A percentile compares a stretch with the other conserved stretches of the same genome.
Evolutionary conservation across 2,797 vertebrate genomes (phyloP).

Genomic region (Iguana delicatissima): DNA sequence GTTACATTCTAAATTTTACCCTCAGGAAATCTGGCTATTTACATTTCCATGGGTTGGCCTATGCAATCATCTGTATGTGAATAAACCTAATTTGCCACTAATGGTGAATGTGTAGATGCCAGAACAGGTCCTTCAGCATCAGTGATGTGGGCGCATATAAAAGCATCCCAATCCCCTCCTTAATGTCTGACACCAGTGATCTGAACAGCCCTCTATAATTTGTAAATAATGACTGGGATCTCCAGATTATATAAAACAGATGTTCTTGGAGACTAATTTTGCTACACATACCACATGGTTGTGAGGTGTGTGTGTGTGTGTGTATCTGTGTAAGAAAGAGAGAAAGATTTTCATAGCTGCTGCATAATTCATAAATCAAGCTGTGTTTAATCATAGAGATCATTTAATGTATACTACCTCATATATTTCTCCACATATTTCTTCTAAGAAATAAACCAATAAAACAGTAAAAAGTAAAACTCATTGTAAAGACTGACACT

Average conservation of each 20-base stretch:
- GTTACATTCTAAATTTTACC: too few relatives aligned
- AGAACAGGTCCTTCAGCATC: background rate
- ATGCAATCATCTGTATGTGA: too few relatives aligned
- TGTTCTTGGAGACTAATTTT: background rate
- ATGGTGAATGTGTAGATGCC: background rate
- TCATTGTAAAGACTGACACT: background rate
- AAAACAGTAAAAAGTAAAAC: conserved; percentile 14
- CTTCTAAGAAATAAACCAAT: background rate
- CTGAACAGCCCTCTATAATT: background rate
- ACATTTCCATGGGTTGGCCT: too few relatives aligned
- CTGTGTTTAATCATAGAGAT: background rate
- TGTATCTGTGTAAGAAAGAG: background rate
- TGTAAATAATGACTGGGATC: accelerated
- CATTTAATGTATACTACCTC: background rate
- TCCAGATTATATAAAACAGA: background rate
- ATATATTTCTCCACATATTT: background rate
- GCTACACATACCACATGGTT: background rate
- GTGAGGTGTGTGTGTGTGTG: background rate
- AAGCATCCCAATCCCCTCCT: background rate
- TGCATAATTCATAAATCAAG: background rate
- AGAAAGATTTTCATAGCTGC: background rate
- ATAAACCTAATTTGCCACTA: background rate
- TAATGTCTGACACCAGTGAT: background rate
- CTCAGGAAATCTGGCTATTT: too few relatives aligned
- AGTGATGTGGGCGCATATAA: background rate